Evolutionary conservation across 2,113 vertebrate species (phyloP), one percentile per base, ranked within the genome.

Genomic region (Nansenia antarctica): DNA sequence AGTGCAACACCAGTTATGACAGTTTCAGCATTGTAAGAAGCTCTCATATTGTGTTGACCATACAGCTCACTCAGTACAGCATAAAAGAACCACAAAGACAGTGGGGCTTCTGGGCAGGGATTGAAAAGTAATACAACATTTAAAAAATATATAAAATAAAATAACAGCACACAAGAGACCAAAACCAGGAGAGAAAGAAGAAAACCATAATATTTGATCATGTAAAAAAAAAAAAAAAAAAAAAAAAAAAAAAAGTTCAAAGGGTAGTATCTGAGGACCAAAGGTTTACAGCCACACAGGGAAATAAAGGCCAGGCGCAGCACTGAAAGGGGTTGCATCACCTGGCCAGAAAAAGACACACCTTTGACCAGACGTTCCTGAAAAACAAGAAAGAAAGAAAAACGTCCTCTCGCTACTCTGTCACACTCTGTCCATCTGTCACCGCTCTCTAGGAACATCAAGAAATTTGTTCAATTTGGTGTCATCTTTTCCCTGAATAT

Each of bases 401-500:
- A 42, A 11, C 12, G 11, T 62, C 29, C 9, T 9, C 24, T 20
- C 20, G 18, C 20, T 52, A 26, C 5, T n/a, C 45, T 22, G 45
- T 49, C 45, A 49, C 15, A 49, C 45, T 22, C 45, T 42, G 1
- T 14, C 12, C 39, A 42, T 42, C 53, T 24, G 18, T 22, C 65
- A 31, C 24, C 74, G 54, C 70, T 73, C 73, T 15, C 65, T 35
- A 49, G 42, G 52, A 76, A 73, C 80, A 69, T 35, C 61, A 59
- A 62, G 49, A 70, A 63, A 80, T 87, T 88, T 86, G 77, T 87
- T 89, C 76, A 85, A 88, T 90, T 92, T 93, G 92, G 90, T 92
- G 90, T 89, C 81, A 86, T 87, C 82, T 83, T 88, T 85, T 85
- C 90, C 90, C 90, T 91, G 90, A 91, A 91, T 84, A 77, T 54